Evolutionary conservation across 1,140 invertebrate species (phyloP), one percentile per base, ranked within the genome.

Genomic region (Homalodisca vitripennis): DNA sequence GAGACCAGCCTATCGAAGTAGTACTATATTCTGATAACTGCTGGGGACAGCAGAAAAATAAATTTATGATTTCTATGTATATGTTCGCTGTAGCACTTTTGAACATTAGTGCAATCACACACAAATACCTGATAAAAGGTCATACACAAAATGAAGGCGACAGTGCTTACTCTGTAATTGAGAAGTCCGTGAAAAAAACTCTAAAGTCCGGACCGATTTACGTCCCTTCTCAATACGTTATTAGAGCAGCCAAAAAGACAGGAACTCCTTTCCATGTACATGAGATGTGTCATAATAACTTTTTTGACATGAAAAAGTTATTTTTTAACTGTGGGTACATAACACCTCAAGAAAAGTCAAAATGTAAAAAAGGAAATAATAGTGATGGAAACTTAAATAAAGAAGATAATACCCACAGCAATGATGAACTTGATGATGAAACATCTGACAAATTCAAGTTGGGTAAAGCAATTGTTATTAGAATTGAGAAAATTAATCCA

Each of bases 11-110:
- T 0, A 34, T 76, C 1, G 70, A 78, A 22, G 65, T 78, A 1
- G 60, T 79, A 53, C 77, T 80, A 72, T 79, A 75, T 70, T 75
- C 47, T 3, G 79, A 80, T 41, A 79, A 80, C 65, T 80, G 76
- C 60, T 75, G 73, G 47, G 78, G 75, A 1, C 78, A 80, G 65
- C 76, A 80, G 60, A 80, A 79, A 73, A 79, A 80, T 67, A 79
- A 78, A 65, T 80, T 72, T 71, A 72, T 79, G 69, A 22, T 74
- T 41, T 53, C 69, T 29, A 73, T 75, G 70, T 79, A 78, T 71
- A 70, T 75, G 55, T 76, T 71, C 53, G 68, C 73, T 66, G 70
- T 73, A 20, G 1, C 3, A 26, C 24, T 26, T 26, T 66, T 60
- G 26, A 62, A 67, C 31, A 60, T 72, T 3, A 60, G 68, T 10